Conservation (phyloP, 2,888 invertebrate species). For the Crioceris asparagi region DNA sequence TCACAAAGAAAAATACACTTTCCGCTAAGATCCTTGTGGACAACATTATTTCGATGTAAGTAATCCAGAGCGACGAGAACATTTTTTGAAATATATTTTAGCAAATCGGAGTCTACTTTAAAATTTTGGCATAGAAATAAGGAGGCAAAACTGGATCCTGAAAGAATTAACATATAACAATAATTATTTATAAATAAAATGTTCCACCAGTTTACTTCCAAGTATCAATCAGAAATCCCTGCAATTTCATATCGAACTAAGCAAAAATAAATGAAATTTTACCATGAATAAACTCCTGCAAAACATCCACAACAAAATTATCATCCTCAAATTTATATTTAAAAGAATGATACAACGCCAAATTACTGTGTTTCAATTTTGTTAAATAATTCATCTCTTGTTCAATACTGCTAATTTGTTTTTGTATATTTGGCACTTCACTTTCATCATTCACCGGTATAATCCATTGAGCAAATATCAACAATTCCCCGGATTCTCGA, state of each 20-base stretch:
- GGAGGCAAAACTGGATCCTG: slow-evolving; percentile 34
- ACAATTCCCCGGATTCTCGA: slow-evolving; percentile 55
- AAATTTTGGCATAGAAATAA: slow-evolving; percentile 43
- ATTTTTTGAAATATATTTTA: slow-evolving; percentile 59
- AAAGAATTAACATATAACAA: slow-evolving; percentile 14
- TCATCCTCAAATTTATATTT: slow-evolving; percentile 51
- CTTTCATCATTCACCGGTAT: slow-evolving; percentile 39
- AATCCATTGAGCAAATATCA: slow-evolving; percentile 69
- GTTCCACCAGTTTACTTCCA: no score
- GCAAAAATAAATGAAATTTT: slow-evolving; percentile 8
- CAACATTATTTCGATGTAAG: slow-evolving; percentile 70
- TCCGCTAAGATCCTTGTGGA: slow-evolving; percentile 72
- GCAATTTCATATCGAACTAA: background rate
- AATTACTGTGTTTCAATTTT: slow-evolving; percentile 57
- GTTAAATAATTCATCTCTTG: slow-evolving; percentile 65
- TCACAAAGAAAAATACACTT: slow-evolving; percentile 64
- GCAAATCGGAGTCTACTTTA: slow-evolving; percentile 42
- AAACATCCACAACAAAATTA: slow-evolving; percentile 52
- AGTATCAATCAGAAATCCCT: no score
- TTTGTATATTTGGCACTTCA: slow-evolving; percentile 37
- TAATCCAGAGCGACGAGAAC: slow-evolving; percentile 65
- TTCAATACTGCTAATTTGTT: slow-evolving; percentile 58
- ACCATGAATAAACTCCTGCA: slow-evolving; percentile 58
- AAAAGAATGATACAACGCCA: slow-evolving; percentile 68
- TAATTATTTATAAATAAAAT: no score